Evolutionary conservation across 2,797 vertebrate genomes (phyloP).

Genomic region (Notamacropus eugenii): DNA sequence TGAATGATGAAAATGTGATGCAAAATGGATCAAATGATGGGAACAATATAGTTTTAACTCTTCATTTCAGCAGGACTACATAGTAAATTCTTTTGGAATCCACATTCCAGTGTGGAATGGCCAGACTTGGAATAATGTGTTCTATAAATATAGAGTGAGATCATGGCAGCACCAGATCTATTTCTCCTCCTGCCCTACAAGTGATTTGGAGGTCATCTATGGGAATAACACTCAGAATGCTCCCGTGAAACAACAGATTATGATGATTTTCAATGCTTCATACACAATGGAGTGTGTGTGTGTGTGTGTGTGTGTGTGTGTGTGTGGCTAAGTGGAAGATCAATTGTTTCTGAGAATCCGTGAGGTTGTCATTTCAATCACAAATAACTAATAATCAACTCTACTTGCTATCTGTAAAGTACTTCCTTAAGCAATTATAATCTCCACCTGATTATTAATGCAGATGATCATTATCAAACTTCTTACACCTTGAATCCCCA

Average conservation of each 20-base stretch:
- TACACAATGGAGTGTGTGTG: background rate
- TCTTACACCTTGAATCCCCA: background rate
- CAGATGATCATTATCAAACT: background rate
- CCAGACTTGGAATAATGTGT: background rate
- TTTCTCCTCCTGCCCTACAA: background rate
- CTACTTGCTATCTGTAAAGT: background rate
- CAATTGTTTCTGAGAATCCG: background rate
- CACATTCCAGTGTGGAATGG: background rate
- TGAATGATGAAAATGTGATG: background rate
- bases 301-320: too few species aligned
- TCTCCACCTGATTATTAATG: background rate
- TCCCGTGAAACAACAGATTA: background rate
- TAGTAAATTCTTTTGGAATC: background rate
- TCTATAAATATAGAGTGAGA: background rate
- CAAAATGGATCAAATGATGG: background rate
- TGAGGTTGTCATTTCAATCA: background rate
- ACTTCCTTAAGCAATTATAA: background rate
- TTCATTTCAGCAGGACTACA: background rate
- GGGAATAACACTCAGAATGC: background rate
- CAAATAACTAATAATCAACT: background rate
- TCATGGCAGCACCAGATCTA: background rate
- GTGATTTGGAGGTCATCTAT: background rate
- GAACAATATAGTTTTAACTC: background rate
- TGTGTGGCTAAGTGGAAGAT: background rate
- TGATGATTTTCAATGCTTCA: background rate